Evolutionary conservation across 2,888 invertebrate species (phyloP).

Genomic region (Philonicus albiceps): DNA sequence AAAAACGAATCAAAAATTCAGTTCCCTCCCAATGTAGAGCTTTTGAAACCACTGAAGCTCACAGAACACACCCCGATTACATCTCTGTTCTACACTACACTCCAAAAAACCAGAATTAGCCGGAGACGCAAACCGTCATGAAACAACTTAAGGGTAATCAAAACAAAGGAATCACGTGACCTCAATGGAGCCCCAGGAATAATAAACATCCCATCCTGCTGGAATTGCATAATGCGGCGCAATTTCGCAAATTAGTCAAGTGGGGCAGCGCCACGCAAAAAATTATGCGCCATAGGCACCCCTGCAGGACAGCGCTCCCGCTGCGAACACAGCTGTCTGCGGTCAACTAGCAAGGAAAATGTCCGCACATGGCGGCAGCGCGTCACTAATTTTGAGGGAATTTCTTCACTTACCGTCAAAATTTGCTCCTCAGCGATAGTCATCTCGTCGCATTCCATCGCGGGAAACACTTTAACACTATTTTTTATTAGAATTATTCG

Average conservation of each 20-base stretch:
- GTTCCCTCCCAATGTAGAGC: too few species aligned
- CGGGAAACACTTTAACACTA: slow-evolving; percentile 30
- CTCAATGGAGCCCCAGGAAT: background rate
- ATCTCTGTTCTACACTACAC: background rate
- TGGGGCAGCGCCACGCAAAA: background rate
- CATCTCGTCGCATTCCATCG: slow-evolving; percentile 61
- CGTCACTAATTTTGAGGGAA: background rate
- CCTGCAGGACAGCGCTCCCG: background rate
- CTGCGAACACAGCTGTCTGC: background rate
- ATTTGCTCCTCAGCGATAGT: slow-evolving; percentile 59
- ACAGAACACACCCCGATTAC: background rate
- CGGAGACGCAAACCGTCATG: background rate
- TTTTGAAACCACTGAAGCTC: too few species aligned
- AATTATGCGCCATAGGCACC: background rate
- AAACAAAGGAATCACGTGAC: slow-evolving; percentile 45
- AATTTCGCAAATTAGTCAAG: background rate
- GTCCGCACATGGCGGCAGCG: slow-evolving; percentile 42
- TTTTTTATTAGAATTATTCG: background rate
- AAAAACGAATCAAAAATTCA: too few species aligned
- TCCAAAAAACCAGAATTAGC: background rate
- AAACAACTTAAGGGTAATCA: background rate
- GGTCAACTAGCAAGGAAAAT: background rate
- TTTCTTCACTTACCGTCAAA: slow-evolving; percentile 54
- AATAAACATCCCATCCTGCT: slow-evolving; percentile 9
- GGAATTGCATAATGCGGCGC: slow-evolving; percentile 2